Percentiles rank a stretch among this genome's conserved stretches.
Evolutionary conservation across 2,113 vertebrate genomes (phyloP).

Genomic region (Sturnira hondurensis): DNA sequence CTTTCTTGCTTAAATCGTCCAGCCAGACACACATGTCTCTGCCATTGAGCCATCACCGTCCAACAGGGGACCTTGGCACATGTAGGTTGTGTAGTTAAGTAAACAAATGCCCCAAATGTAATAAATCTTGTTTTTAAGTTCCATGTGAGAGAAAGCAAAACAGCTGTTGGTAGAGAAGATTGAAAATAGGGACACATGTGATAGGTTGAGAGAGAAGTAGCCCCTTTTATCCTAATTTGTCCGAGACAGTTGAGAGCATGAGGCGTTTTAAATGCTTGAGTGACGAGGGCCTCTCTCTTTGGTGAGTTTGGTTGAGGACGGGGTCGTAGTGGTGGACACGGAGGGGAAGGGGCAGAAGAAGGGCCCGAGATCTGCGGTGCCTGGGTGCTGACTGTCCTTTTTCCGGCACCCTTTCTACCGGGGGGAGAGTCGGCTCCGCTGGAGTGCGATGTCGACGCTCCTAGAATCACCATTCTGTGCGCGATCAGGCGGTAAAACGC

Average conservation of each 20-base stretch:
- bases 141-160: not conserved
- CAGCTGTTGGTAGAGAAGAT: not conserved
- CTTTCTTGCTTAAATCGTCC: slow-evolving; percentile 1
- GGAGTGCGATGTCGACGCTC: not conserved
- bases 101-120: not conserved
- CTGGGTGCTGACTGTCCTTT: not conserved
- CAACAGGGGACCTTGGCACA: not conserved
- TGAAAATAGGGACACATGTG: not conserved
- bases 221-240: not conserved
- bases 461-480: not conserved
- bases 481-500: not conserved
- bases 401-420: rapidly evolving
- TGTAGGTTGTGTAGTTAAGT: not conserved
- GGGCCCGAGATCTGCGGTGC: not conserved
- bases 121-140: slow-evolving; percentile 14
- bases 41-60: not conserved
- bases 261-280: not conserved
- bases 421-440: too few relatives aligned
- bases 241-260: not conserved
- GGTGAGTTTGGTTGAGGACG: not conserved
- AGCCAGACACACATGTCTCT: not conserved
- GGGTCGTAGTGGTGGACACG: not conserved
- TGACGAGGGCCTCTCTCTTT: not conserved
- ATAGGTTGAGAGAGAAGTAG: not conserved
- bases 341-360: not conserved